Percentiles rank a stretch among this genome's conserved stretches.
Evolutionary conservation across 2,113 vertebrate genomes (phyloP).

Genomic region (Ctenomys sociabilis): DNA sequence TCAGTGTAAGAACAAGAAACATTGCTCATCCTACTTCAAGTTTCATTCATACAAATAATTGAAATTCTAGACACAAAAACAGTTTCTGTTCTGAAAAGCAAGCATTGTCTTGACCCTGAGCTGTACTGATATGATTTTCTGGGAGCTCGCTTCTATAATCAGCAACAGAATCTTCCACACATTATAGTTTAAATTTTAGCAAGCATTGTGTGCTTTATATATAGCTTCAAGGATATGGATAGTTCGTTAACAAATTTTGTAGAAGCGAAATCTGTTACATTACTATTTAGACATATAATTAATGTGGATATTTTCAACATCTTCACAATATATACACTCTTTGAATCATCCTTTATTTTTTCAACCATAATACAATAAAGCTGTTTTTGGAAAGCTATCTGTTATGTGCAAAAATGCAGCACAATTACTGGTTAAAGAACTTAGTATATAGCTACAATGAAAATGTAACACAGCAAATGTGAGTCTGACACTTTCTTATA

Average conservation of each 20-base stretch:
- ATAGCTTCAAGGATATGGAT: conserved; percentile 32
- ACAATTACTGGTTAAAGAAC: background rate
- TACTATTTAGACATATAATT: background rate
- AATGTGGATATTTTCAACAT: background rate
- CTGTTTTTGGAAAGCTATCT: background rate
- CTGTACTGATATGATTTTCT: conserved; percentile 48
- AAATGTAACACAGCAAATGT: background rate
- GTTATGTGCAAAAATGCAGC: background rate
- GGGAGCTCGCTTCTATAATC: conserved; percentile 56
- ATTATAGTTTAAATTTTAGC: conserved; percentile 39
- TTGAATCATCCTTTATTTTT: background rate
- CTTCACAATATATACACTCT: background rate
- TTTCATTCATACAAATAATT: conserved; percentile 69
- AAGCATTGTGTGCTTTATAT: conserved; percentile 55
- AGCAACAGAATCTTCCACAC: background rate
- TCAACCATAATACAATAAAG: background rate
- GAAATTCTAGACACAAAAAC: conserved; percentile 61
- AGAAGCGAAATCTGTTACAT: background rate
- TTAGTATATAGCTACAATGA: background rate
- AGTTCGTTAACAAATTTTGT: background rate
- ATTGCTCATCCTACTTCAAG: conserved; percentile 52
- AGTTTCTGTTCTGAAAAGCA: conserved; percentile 64
- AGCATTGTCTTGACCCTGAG: conserved; percentile 68
- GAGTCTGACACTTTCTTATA: background rate
- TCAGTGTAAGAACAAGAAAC: conserved; percentile 54